Conservation (phyloP, 2,113 vertebrate genomes). For the Pavo muticus region DNA sequence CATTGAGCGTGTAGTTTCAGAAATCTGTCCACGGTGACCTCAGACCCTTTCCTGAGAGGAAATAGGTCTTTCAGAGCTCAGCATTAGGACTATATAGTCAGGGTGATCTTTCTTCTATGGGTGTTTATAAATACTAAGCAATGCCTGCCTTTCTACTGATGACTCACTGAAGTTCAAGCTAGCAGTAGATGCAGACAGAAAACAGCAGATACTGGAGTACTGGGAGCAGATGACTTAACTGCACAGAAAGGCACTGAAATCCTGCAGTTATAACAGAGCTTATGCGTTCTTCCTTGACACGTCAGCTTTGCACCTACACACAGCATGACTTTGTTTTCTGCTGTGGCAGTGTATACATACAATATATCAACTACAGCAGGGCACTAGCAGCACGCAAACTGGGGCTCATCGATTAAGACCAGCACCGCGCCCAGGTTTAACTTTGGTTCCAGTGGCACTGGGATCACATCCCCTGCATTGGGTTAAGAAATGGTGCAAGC, state of each 20-base stretch:
- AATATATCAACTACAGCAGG: fast-evolving
- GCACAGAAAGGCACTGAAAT: background rate
- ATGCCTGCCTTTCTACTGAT: fast-evolving
- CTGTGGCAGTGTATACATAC: fast-evolving
- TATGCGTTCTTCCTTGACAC: fast-evolving
- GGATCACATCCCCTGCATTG: background rate
- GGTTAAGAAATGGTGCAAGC: background rate
- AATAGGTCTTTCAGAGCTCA: background rate
- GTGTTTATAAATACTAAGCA: background rate
- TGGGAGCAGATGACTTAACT: background rate
- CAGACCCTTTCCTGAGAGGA: background rate
- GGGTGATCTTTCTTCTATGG: background rate
- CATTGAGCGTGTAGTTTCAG: background rate
- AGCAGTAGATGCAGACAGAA: background rate
- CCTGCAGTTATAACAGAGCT: background rate
- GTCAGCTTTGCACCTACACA: background rate
- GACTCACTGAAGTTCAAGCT: fast-evolving
- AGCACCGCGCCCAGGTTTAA: background rate
- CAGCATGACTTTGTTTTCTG: fast-evolving
- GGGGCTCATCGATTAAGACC: background rate
- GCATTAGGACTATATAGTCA: background rate
- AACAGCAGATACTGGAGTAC: background rate
- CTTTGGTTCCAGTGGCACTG: background rate
- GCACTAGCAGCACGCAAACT: background rate
- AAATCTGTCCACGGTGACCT: background rate